phyloP scores from a whole-genome alignment of 1,140 invertebrate species.

The Berghia stephanieae region DNA sequence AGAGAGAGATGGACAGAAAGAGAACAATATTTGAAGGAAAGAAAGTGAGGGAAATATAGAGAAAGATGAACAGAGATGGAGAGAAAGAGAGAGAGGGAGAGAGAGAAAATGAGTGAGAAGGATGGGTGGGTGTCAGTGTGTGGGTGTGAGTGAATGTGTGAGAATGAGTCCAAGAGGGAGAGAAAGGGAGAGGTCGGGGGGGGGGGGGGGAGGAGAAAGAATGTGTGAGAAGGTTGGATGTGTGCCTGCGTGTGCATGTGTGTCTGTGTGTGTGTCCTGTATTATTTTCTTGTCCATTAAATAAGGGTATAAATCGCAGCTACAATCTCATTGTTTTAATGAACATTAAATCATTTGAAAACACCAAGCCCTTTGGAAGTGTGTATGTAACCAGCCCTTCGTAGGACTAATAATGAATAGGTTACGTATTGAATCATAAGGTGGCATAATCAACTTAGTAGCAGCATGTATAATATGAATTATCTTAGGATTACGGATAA shows the following conservation, averaged over 20 bases:
- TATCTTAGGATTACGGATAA: too few species aligned
- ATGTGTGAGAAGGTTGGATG: background rate
- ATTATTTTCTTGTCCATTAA: background rate
- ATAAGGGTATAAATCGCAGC: too few species aligned
- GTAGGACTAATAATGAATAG: too few species aligned
- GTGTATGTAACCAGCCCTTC: too few species aligned
- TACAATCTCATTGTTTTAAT: too few species aligned
- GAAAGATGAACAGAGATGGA: background rate
- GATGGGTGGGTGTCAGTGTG: background rate
- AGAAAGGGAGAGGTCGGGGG: background rate
- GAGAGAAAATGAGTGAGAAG: background rate
- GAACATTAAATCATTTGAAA: too few species aligned
- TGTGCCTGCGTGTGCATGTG: background rate
- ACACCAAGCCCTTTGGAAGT: too few species aligned
- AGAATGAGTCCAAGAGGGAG: background rate
- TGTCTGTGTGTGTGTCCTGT: background rate
- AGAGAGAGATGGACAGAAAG: background rate
- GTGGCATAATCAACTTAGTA: too few species aligned
- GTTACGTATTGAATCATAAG: too few species aligned
- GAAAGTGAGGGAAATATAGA: background rate
- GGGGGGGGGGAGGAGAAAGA: background rate
- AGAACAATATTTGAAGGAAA: background rate
- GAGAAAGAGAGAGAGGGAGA: slow-evolving; percentile 6
- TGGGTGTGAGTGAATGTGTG: background rate
- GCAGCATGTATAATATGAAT: too few species aligned